Evolutionary conservation across 2,113 vertebrate genomes (phyloP).

Genomic region (Etheostoma spectabile): DNA sequence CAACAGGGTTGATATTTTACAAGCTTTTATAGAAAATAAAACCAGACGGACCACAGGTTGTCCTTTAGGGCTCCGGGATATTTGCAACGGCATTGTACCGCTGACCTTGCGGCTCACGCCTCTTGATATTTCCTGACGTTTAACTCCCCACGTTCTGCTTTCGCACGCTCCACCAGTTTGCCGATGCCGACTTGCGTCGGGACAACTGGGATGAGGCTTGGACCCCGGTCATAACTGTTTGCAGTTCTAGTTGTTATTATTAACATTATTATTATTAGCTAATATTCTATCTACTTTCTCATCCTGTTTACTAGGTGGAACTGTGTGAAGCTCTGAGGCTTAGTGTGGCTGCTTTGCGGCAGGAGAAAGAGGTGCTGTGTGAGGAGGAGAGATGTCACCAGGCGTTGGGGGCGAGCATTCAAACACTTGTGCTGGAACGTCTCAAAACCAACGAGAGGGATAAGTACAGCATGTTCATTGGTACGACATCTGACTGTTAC

Average conservation of each 20-base stretch:
- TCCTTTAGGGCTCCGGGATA: no score
- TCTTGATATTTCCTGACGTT: no score
- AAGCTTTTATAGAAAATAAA: no score
- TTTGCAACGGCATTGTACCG: no score
- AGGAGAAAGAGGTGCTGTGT: slow-evolving; percentile 87
- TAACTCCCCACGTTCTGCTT: no score
- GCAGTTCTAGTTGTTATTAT: background rate
- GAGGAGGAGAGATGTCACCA: slow-evolving; percentile 88
- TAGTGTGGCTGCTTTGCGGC: slow-evolving; percentile 87
- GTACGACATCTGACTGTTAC: slow-evolving; percentile 37
- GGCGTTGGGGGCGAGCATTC: slow-evolving; percentile 85
- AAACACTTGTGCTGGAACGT: slow-evolving; percentile 85
- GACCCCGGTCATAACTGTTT: no score
- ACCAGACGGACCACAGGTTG: no score
- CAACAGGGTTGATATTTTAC: no score
- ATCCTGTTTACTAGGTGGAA: slow-evolving; percentile 83
- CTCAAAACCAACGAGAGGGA: slow-evolving; percentile 94
- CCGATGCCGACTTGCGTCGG: no score
- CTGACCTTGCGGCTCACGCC: no score
- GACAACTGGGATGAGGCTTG: no score
- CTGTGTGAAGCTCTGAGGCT: slow-evolving; percentile 89
- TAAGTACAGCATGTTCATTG: slow-evolving; percentile 97
- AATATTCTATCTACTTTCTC: background rate
- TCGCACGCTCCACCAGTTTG: no score
- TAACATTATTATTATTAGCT: background rate